Base-by-base conservation (phyloP, 2,113 vertebrate genomes). In the Saguinus imperator region DNA sequence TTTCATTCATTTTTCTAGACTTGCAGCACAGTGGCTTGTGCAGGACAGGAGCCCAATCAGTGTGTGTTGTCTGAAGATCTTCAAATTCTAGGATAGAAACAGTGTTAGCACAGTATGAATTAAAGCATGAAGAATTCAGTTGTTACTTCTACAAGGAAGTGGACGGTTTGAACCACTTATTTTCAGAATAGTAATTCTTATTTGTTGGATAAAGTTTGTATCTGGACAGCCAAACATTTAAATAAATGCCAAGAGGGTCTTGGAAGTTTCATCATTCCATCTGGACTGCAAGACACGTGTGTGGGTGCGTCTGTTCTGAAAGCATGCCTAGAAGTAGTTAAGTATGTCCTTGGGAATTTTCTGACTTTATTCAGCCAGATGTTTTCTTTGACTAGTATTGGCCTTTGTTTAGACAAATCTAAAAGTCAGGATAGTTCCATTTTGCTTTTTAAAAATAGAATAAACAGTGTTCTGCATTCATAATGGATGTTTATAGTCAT, bases 321-420 rank as follows among this genome's bases (percentile, higher is more conserved):
- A 52, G 90, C 94, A 91, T 91, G 92, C 82, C 91, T 92, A 95
- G 91, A 95, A 95, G 61, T 83, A 80, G 87, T 90, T 95, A 93
- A 96, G 73, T 93, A 76, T 82, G 80, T 95, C 75, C 64, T 96
- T 88, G 89, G 93, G 79, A 96, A 96, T 96, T 96, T 96, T 96
- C 90, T 94, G 73, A 94, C 76, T 91, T 97, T 85, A 93, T 95
- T 92, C 83, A 77, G 86, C 87, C 95, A 97, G 87, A 97, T 97
- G 94, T 96, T 97, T 97, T 95, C 79, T 95, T 58, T 97, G 95
- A 93, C 92, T 95, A 84, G 88, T 79, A 57, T n/a, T 93, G 77
- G 68, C 45, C 82, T 97, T 97, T 96, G 76, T 97, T 97, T 97
- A 97, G 72, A 96, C 93, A 94, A 95, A 85, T 92, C n/a, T 86